Percentiles rank a stretch among this genome's conserved stretches.
Evolutionary conservation across 2,797 vertebrate species (phyloP).

Genomic region (Danio tinwini): DNA sequence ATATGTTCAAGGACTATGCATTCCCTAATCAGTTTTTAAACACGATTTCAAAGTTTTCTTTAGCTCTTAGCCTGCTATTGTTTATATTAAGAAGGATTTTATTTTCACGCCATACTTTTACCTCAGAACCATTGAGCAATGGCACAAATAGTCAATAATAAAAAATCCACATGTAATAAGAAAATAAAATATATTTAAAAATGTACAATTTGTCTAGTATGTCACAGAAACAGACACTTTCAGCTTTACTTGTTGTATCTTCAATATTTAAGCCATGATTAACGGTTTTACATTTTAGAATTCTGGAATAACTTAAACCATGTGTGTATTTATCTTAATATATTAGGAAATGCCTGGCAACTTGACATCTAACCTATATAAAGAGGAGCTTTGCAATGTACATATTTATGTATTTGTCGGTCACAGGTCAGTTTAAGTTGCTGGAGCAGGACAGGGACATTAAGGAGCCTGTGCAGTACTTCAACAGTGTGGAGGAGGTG

Average conservation of each 20-base stretch:
- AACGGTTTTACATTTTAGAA: not conserved
- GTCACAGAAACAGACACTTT: too few species aligned
- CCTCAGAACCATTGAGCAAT: too few species aligned
- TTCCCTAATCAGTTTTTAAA: too few species aligned
- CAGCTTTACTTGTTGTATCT: not conserved
- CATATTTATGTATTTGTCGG: slow-evolving; percentile 42
- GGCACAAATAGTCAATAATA: too few species aligned
- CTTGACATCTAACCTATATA: not conserved
- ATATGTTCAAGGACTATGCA: too few species aligned
- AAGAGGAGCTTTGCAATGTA: too few species aligned
- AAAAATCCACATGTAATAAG: not conserved
- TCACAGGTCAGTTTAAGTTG: slow-evolving; percentile 96
- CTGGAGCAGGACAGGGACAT: slow-evolving; percentile 99
- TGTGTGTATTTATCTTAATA: not conserved
- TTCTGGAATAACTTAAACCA: not conserved
- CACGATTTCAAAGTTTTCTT: too few species aligned
- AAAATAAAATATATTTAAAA: not conserved
- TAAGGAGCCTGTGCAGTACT: slow-evolving; percentile 98
- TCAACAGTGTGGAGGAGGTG: slow-evolving; percentile 98
- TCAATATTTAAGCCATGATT: not conserved
- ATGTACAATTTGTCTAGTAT: too few species aligned
- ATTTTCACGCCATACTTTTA: too few species aligned
- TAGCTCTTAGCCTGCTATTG: too few species aligned
- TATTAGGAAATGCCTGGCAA: not conserved
- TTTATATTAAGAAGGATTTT: too few species aligned